Conservation (phyloP, 2,888 invertebrate species). For the Amphimallon solstitiale region DNA sequence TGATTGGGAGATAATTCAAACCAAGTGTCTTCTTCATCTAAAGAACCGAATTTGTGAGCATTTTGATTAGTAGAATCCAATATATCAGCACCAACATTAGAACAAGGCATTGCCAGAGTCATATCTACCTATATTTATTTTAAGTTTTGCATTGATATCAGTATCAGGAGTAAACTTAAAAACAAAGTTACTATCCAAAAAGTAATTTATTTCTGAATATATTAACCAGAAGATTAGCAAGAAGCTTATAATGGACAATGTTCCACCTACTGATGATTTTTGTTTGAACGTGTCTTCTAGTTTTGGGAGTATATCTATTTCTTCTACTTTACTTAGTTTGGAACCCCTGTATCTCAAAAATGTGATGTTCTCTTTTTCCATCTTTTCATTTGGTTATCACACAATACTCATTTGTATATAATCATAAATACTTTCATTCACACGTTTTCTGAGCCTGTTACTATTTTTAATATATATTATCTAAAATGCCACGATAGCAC, state of each 20-base stretch:
- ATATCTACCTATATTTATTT: conserved; percentile 95
- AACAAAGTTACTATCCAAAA: conserved; percentile 81
- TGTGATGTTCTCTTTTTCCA: conserved; percentile 58
- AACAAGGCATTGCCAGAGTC: conserved; percentile 95
- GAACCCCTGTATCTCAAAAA: conserved; percentile 67
- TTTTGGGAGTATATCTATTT: conserved; percentile 95
- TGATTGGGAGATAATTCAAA: conserved; percentile 85
- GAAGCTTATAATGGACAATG: conserved; percentile 81
- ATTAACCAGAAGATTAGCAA: conserved; percentile 82
- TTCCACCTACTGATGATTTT: conserved; percentile 89
- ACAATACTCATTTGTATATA: no score
- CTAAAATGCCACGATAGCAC: no score
- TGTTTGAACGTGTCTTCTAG: conserved; percentile 90
- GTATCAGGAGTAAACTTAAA: conserved; percentile 92
- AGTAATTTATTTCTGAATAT: conserved; percentile 86
- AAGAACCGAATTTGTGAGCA: conserved; percentile 81
- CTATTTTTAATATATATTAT: no score
- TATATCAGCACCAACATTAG: conserved; percentile 89
- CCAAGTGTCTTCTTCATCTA: conserved; percentile 89
- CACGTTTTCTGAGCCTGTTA: no score
- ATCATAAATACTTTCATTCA: no score
- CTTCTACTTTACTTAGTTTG: conserved; percentile 82
- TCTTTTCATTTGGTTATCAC: conserved; percentile 34
- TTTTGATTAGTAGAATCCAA: conserved; percentile 93
- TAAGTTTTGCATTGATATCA: conserved; percentile 86